Conservation (phyloP, 2,113 vertebrate species). For the Clinocottus analis region DNA sequence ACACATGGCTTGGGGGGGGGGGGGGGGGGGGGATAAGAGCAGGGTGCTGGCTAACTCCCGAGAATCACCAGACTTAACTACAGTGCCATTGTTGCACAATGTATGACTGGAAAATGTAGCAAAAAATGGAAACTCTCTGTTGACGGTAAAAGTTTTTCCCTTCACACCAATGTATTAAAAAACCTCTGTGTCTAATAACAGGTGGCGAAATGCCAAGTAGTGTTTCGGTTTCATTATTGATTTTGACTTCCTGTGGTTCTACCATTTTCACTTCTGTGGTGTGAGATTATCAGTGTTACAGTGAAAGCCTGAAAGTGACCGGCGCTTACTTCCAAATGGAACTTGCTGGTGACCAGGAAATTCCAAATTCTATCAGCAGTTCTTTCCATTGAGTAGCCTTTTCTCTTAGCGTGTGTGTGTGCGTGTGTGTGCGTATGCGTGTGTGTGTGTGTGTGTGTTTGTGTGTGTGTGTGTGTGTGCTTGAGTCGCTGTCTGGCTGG, state of each 20-base stretch:
- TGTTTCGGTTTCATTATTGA: constrained; percentile 36
- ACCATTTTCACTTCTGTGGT: background rate
- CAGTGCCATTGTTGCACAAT: constrained; percentile 34
- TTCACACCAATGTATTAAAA: background rate
- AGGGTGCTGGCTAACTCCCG: constrained; percentile 17
- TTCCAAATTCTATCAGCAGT: constrained; percentile 54
- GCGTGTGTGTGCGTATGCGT: constrained; percentile 5
- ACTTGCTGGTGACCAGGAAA: constrained; percentile 48
- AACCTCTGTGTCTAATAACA: background rate
- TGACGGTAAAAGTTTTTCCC: constrained; percentile 7
- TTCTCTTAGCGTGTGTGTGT: constrained; percentile 23
- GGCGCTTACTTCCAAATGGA: background rate
- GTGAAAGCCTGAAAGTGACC: constrained; percentile 17
- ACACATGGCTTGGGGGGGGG: constrained; percentile 62
- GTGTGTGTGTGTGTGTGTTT: constrained; percentile 5
- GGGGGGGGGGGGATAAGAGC: constrained; percentile 62
- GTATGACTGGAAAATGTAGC: constrained; percentile 55
- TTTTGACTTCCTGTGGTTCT: background rate
- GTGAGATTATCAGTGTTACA: background rate
- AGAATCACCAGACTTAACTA: constrained; percentile 49
- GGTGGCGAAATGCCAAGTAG: background rate
- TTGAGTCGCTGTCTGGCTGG: constrained; percentile 49
- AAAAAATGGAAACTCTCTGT: constrained; percentile 45
- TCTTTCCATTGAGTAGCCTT: constrained; percentile 68
- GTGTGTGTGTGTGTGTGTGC: constrained; percentile 14